A percentile compares a stretch with the other conserved stretches of the same genome.
phyloP scores from a whole-genome alignment of 1,140 invertebrate genomes.

The Tribolium madens region DNA sequence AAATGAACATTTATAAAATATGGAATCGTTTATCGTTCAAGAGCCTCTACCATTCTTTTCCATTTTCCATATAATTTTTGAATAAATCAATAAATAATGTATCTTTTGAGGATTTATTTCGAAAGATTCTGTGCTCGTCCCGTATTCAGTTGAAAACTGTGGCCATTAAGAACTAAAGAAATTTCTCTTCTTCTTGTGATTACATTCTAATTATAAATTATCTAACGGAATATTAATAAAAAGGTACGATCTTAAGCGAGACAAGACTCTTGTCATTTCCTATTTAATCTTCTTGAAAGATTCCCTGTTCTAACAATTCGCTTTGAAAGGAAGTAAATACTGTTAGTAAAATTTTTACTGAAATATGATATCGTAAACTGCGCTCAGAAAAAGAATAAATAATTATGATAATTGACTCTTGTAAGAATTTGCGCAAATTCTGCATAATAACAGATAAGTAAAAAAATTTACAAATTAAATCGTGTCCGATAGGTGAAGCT shows the following conservation, averaged over 20 bases:
- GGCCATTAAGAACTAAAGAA: not conserved
- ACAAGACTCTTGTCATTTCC: slow-evolving; percentile 4
- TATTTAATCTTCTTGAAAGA: slow-evolving; percentile 11
- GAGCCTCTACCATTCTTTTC: not conserved
- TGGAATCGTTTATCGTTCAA: not conserved
- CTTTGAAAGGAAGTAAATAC: not conserved
- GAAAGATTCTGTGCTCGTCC: not conserved
- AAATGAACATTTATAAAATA: slow-evolving; percentile 12
- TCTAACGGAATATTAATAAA: slow-evolving; percentile 14
- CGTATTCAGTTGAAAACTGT: not conserved
- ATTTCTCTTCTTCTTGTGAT: slow-evolving; percentile 13
- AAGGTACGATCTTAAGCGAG: not conserved
- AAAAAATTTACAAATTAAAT: slow-evolving; percentile 23
- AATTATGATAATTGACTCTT: slow-evolving; percentile 26
- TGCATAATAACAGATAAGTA: not conserved
- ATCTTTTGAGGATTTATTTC: slow-evolving; percentile 1
- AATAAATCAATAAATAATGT: slow-evolving; percentile 8
- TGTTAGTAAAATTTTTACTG: slow-evolving; percentile 4
- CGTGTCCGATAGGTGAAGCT: not conserved
- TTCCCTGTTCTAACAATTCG: slow-evolving; percentile 3
- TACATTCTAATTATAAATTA: slow-evolving; percentile 20
- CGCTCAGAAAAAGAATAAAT: not conserved
- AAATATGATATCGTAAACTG: slow-evolving; percentile 5
- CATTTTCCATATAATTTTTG: slow-evolving; percentile 4
- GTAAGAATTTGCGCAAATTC: not conserved